Percentiles rank a stretch among this genome's conserved stretches.
phyloP scores from a whole-genome alignment of 2,888 invertebrate species.

The Eristalis intricaria region DNA sequence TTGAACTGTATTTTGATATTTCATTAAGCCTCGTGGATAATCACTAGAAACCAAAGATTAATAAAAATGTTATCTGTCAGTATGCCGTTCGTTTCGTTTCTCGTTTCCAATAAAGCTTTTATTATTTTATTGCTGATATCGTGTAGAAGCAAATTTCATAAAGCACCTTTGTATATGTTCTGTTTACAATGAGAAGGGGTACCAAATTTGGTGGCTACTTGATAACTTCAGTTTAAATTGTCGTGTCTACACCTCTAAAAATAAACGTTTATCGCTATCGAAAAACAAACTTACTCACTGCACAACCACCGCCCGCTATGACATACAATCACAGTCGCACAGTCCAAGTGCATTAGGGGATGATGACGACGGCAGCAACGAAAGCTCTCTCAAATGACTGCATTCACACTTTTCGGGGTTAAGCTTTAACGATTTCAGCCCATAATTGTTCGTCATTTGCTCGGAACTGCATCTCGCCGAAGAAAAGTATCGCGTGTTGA shows the following conservation, averaged over 20 bases:
- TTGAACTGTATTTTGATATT: too few relatives aligned
- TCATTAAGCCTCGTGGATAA: background rate
- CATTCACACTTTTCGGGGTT: conserved; percentile 35
- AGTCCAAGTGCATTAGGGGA: conserved; percentile 33
- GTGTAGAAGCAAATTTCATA: background rate
- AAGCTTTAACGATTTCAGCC: conserved; percentile 60
- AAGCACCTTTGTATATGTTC: background rate
- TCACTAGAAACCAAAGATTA: background rate
- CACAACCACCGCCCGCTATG: conserved; percentile 2
- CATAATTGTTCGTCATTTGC: conserved; percentile 5
- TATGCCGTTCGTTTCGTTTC: background rate
- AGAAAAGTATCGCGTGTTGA: background rate
- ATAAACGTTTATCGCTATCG: background rate
- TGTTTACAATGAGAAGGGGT: background rate
- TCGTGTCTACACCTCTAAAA: too few relatives aligned
- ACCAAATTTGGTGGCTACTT: background rate
- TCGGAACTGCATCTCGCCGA: background rate
- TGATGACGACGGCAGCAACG: conserved; percentile 13
- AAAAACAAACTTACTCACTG: conserved; percentile 24
- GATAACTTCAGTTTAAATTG: too few relatives aligned
- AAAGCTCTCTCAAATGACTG: conserved; percentile 64
- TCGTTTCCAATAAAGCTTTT: background rate
- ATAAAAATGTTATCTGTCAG: background rate
- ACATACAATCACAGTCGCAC: background rate
- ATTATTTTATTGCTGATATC: background rate